A percentile compares a stretch with the other conserved stretches of the same genome.
These are phyloP conservation scores for Gerris lacustris DNA, from an alignment of 2,888 invertebrate genomes.

Conservation along the genomic window DNA sequence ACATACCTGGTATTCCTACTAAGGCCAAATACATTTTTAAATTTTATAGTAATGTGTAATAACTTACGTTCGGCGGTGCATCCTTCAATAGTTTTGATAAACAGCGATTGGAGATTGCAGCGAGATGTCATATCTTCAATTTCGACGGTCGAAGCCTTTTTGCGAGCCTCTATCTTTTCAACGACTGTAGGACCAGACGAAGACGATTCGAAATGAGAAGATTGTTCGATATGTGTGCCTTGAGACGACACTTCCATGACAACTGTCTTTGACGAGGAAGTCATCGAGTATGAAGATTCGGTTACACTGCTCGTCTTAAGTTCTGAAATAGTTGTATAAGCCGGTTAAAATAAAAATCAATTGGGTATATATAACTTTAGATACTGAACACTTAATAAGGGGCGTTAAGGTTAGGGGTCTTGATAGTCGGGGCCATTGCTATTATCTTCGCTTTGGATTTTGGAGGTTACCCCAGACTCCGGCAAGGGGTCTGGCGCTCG, in stretches of 20 bases:
- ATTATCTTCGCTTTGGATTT: too few species aligned
- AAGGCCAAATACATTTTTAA: too few species aligned
- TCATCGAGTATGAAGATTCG: conserved; percentile 10
- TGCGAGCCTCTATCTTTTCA: background rate
- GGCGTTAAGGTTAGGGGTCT: too few species aligned
- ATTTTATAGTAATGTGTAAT: background rate
- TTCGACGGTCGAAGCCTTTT: background rate
- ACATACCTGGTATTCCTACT: too few species aligned
- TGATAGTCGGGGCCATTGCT: too few species aligned
- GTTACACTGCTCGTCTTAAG: conserved; percentile 18
- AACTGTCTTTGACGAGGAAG: background rate
- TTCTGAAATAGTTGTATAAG: conserved; percentile 23
- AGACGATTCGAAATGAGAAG: background rate
- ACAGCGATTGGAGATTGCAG: conserved; percentile 25
- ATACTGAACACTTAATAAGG: too few species aligned
- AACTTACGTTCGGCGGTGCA: conserved; percentile 65
- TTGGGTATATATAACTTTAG: too few species aligned
- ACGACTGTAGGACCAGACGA: background rate
- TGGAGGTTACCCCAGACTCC: too few species aligned
- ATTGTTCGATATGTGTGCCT: background rate
- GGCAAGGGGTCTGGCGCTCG: too few species aligned
- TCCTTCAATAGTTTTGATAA: conserved; percentile 29
- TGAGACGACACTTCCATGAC: conserved; percentile 4
- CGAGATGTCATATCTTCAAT: conserved; percentile 22
- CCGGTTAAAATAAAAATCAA: too few species aligned